Evolutionary conservation across 2,113 vertebrate species (phyloP), one percentile per base, ranked within the genome.

Genomic region (Caloenas nicobarica): DNA sequence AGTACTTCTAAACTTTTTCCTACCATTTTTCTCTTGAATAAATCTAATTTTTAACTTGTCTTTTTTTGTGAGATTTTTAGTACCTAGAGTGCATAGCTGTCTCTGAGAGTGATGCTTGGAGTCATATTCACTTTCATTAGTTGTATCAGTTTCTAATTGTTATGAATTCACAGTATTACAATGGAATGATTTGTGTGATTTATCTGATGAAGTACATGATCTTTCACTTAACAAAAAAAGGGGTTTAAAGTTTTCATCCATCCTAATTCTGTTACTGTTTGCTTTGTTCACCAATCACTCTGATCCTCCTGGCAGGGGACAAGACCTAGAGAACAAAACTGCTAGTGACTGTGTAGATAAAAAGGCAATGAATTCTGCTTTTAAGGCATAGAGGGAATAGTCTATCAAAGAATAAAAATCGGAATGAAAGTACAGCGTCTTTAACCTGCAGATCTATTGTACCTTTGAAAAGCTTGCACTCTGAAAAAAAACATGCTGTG

Each of bases 281-380:
- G 97, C 98, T 98, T 98, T 98, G 98, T 98, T 98, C 98, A 91
- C 57, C 96, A 91, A 83, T 97, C 97, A 97, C 98, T 98, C 95
- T 98, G 97, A 98, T 98, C 98, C 96, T 98, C 98, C 97, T 98
- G 96, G 97, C 98, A 98, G 97, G 98, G 96, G 96, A 97, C 95
- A 96, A 96, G 97, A 98, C 97, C 95, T 93, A 82, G 93, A 98
- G 98, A 98, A 98, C 96, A 98, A 97, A 98, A 97, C 97, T 98
- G 72, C 85, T 97, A 95, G 98, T 97, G 92, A 97, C 97, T 97
- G 94, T 97, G 93, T 98, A 98, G 98, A 98, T 98, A 97, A 98
- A 98, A 98, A 97, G 93, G 92, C 95, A 96, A 69, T 94, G 97
- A 98, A 97, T 98, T 98, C 95, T 92, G 93, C 98, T 98, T 98